A percentile compares a stretch with the other conserved stretches of the same genome.
Conservation (phyloP, 1,140 invertebrate genomes). For the Idris sp. region DNA sequence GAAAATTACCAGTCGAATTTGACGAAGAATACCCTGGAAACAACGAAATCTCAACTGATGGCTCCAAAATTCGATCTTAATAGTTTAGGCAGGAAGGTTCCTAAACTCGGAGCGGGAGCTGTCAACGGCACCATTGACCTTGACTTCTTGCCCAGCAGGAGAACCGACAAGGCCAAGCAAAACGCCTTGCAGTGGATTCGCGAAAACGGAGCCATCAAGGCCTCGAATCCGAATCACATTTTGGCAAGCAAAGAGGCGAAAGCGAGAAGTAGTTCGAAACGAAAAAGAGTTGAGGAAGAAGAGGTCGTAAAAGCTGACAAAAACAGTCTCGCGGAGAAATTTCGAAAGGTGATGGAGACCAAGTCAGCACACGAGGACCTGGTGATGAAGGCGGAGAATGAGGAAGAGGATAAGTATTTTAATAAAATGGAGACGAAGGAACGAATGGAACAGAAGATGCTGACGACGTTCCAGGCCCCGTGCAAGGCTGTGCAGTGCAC, state of each 20-base stretch:
- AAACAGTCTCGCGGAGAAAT: constrained; percentile 81
- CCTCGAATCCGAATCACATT: constrained; percentile 84
- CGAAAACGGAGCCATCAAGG: constrained; percentile 83
- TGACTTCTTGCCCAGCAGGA: constrained; percentile 79
- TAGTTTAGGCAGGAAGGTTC: constrained; percentile 19
- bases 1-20: no score
- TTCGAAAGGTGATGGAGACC: constrained; percentile 88
- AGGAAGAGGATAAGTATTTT: constrained; percentile 92
- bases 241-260: constrained; percentile 79
- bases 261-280: constrained; percentile 77
- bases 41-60: no score
- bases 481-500: constrained; percentile 93
- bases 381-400: constrained; percentile 84
- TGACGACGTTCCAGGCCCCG: constrained; percentile 87
- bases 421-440: constrained; percentile 93
- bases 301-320: constrained; percentile 71
- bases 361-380: constrained; percentile 88
- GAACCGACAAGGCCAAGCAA: constrained; percentile 80
- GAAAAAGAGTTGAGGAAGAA: constrained; percentile 73
- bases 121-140: constrained; percentile 81
- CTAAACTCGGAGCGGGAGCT: constrained; percentile 74
- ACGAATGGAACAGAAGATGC: constrained; percentile 94
- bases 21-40: no score
- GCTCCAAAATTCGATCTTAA: constrained; percentile 16
- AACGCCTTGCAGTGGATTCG: constrained; percentile 84